A percentile compares a stretch with the other conserved stretches of the same genome.
Evolutionary conservation across 2,797 vertebrate species (phyloP).

Genomic region (Neoniphon sammara): DNA sequence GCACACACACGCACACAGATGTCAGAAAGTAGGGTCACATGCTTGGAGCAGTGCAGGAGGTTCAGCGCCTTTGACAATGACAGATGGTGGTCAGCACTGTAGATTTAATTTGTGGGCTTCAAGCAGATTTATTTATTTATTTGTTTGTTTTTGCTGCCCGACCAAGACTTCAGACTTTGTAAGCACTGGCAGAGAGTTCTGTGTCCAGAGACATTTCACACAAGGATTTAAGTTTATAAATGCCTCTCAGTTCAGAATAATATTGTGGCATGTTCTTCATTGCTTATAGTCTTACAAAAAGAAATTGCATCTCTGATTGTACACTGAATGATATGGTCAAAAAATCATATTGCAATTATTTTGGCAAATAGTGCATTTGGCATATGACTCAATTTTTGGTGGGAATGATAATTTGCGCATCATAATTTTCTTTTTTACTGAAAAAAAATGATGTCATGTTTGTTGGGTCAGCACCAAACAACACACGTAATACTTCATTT

Average conservation of each 20-base stretch:
- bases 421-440: too few species aligned
- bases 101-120: slow-evolving; percentile 15
- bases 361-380: too few species aligned
- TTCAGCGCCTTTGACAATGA: slow-evolving; percentile 19
- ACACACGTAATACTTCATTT: too few species aligned
- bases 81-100: background rate
- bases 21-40: slow-evolving; percentile 3
- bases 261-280: background rate
- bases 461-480: too few species aligned
- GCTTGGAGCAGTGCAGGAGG: background rate
- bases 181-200: background rate
- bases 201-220: slow-evolving; percentile 9
- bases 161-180: background rate
- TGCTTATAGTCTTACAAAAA: background rate
- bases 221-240: slow-evolving; percentile 11
- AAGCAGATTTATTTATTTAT: slow-evolving; percentile 4
- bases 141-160: background rate
- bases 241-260: slow-evolving; percentile 4
- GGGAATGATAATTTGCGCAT: too few species aligned
- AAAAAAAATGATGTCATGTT: too few species aligned
- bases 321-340: background rate
- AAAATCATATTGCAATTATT: too few species aligned
- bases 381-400: too few species aligned
- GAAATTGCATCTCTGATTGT: background rate
- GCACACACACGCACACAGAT: background rate